These are phyloP conservation scores for Cossypha polioptera DNA, from an alignment of 2,797 vertebrate species.

Conservation along the genomic window DNA sequence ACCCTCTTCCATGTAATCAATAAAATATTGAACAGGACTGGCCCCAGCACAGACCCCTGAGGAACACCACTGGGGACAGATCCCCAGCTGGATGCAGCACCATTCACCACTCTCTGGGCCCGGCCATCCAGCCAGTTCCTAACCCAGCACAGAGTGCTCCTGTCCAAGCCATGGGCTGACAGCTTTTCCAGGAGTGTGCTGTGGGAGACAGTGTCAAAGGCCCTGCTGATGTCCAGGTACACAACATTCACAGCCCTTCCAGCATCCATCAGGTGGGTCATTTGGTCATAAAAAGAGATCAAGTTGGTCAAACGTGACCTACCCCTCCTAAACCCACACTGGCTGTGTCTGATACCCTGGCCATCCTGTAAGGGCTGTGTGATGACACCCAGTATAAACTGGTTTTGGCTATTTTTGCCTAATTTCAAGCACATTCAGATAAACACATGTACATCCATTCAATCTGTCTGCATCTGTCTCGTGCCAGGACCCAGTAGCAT, in stretches of 20 bases:
- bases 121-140: fast-evolving
- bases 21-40: neutral
- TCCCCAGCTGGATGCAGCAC: neutral
- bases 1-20: neutral
- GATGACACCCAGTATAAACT: neutral
- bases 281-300: neutral
- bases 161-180: fast-evolving
- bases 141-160: neutral
- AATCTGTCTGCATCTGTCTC: neutral
- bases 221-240: neutral
- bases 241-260: neutral
- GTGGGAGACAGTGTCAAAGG: neutral
- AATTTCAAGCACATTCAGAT: neutral
- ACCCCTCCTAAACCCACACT: no score
- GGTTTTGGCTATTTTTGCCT: neutral
- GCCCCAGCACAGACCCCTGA: neutral
- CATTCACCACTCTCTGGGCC: neutral
- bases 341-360: neutral
- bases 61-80: neutral
- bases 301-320: fast-evolving
- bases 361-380: neutral
- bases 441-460: neutral
- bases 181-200: neutral
- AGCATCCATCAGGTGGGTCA: fast-evolving
- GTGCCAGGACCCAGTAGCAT: neutral